Percentiles rank a stretch among this genome's conserved stretches.
Conservation (phyloP, 2,113 vertebrate genomes). For the Notothenia coriiceps region DNA sequence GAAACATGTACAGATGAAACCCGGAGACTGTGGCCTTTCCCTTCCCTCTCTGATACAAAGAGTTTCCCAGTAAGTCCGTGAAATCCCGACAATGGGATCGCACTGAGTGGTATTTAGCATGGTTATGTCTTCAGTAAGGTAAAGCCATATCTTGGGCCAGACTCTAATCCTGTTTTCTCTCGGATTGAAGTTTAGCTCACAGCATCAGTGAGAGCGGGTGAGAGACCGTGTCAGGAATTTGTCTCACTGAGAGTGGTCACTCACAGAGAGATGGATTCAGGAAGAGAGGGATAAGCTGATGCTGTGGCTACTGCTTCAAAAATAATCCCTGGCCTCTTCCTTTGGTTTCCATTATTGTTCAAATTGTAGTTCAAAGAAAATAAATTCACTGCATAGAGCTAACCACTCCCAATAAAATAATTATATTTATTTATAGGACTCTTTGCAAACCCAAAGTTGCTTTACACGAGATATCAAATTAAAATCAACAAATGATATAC, state of each 20-base stretch:
- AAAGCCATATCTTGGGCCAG: constrained; percentile 59
- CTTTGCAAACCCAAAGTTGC: neutral
- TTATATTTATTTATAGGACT: constrained; percentile 11
- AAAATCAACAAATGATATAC: neutral
- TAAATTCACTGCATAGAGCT: neutral
- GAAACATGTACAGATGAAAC: constrained; percentile 41
- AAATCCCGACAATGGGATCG: constrained; percentile 58
- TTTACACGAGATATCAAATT: neutral
- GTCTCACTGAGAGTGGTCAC: constrained; percentile 56
- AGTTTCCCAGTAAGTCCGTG: constrained; percentile 27
- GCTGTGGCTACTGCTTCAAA: constrained; percentile 22
- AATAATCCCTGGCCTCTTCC: neutral
- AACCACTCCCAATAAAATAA: neutral
- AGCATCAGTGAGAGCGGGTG: constrained; percentile 36
- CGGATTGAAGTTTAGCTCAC: constrained; percentile 62
- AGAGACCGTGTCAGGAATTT: constrained; percentile 55
- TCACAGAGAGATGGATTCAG: constrained; percentile 26
- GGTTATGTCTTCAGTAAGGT: constrained; percentile 60
- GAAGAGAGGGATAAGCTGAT: constrained; percentile 38
- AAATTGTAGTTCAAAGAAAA: too few species aligned
- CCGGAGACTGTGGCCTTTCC: constrained; percentile 1
- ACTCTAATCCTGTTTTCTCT: constrained; percentile 75
- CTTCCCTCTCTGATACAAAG: constrained; percentile 20
- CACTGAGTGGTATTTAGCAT: constrained; percentile 61
- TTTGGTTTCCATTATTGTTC: constrained; percentile 13